These are phyloP conservation scores for Manis pentadactyla DNA, from an alignment of 2,797 vertebrate genomes.

Conservation along the genomic window DNA sequence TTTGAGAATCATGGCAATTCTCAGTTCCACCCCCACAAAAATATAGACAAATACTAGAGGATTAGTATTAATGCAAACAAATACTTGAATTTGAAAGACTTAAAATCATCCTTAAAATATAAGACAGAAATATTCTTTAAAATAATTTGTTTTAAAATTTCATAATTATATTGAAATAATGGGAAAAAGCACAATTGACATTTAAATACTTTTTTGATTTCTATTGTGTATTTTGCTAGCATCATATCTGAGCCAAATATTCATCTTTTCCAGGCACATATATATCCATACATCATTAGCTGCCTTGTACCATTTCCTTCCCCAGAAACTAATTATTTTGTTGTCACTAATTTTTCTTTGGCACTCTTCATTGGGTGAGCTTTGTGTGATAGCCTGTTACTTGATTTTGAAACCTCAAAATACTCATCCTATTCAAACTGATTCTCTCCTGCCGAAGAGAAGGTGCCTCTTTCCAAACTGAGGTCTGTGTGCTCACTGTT, in stretches of 20 bases:
- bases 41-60: not conserved
- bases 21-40: not conserved
- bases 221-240: not conserved
- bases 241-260: not conserved
- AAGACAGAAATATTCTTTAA: not conserved
- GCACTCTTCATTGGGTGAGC: not conserved
- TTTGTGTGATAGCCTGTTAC: slow-evolving; percentile 1
- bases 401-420: not conserved
- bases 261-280: not conserved
- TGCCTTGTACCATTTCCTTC: not conserved
- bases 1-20: not conserved
- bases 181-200: not conserved
- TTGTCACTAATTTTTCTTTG: not conserved
- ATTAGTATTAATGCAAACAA: not conserved
- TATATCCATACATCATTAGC: not conserved
- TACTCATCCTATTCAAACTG: not conserved
- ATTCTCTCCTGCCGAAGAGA: not conserved
- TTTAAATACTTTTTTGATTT: slow-evolving; percentile 24
- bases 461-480: not conserved
- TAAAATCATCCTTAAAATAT: not conserved
- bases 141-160: slow-evolving; percentile 25
- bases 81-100: slow-evolving; percentile 12
- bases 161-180: not conserved
- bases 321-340: not conserved
- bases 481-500: not conserved